phyloP scores from a whole-genome alignment of 1,140 invertebrate species.

The Drosophila orena region DNA sequence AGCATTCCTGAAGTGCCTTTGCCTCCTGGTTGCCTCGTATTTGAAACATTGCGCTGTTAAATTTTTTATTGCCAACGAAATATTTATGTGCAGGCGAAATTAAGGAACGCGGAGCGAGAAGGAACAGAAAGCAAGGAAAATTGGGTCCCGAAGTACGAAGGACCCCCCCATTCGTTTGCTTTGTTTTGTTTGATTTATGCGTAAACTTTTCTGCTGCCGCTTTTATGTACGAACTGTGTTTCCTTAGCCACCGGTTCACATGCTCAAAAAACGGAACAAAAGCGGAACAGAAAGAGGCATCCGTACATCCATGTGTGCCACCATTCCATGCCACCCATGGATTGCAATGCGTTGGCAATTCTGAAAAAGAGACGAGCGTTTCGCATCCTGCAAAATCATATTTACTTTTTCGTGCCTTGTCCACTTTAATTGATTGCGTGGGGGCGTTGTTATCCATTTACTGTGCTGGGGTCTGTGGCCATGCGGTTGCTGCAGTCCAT shows the following conservation, averaged over 20 bases:
- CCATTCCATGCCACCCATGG: neutral
- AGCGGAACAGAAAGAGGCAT: no score
- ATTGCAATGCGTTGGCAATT: slow-evolving; percentile 44
- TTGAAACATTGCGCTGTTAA: slow-evolving; percentile 48
- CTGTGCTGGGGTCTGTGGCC: slow-evolving; percentile 21
- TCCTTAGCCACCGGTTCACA: neutral
- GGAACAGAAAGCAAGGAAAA: neutral
- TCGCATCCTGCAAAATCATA: slow-evolving; percentile 8
- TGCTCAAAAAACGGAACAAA: neutral
- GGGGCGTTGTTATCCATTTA: slow-evolving; percentile 50
- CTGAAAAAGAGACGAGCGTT: neutral
- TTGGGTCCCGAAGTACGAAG: neutral
- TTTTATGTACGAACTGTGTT: slow-evolving; percentile 37
- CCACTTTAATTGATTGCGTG: slow-evolving; percentile 40
- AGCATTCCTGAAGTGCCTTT: neutral
- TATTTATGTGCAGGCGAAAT: slow-evolving; percentile 64
- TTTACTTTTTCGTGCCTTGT: slow-evolving; percentile 24
- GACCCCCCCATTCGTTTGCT: slow-evolving; percentile 15
- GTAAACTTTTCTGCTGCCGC: slow-evolving; percentile 58
- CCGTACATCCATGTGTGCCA: no score
- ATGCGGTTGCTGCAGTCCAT: slow-evolving; percentile 6
- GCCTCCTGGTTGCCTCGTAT: no score
- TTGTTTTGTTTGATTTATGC: slow-evolving; percentile 64
- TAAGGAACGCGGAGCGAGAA: neutral
- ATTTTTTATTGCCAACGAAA: slow-evolving; percentile 69